Conservation (phyloP, 2,797 vertebrate species). For the Mionectes olivaceus region DNA sequence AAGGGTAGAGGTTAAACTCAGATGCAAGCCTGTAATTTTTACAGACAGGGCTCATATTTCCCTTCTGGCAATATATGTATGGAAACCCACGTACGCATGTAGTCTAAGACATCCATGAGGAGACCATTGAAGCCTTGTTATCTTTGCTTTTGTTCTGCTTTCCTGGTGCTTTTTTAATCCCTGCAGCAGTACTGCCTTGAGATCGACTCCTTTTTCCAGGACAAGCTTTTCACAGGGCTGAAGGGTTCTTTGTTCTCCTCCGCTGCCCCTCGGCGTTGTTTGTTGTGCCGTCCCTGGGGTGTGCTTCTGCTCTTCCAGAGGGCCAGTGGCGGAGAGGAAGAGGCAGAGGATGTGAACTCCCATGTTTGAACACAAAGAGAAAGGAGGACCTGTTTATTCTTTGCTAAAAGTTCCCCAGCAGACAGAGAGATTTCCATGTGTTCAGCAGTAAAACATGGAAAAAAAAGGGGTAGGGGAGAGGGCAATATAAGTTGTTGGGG, state of each 20-base stretch:
- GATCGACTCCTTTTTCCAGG: constrained; percentile 46
- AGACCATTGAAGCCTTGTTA: not conserved
- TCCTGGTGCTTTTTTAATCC: constrained; percentile 37
- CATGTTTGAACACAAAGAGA: constrained; percentile 27
- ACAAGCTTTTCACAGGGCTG: constrained; percentile 11
- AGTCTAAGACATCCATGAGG: not conserved
- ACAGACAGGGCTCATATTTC: constrained; percentile 62
- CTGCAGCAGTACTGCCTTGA: not conserved
- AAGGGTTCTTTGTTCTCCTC: constrained; percentile 74
- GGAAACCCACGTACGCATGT: not conserved
- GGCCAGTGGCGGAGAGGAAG: constrained; percentile 52
- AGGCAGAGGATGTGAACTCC: constrained; percentile 72
- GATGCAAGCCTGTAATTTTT: constrained; percentile 70
- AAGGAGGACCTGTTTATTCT: not conserved
- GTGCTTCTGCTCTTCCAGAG: constrained; percentile 60
- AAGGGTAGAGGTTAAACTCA: constrained; percentile 31
- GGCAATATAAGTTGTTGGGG: not conserved
- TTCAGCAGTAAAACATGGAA: not conserved
- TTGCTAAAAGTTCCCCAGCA: not conserved
- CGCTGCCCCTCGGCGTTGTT: constrained; percentile 6
- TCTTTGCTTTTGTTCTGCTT: constrained; percentile 40
- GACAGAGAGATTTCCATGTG: not conserved
- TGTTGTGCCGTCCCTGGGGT: constrained; percentile 53
- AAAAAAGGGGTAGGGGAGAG: not conserved
- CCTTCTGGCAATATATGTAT: constrained; percentile 51